These are phyloP conservation scores for Brachionus rubens DNA, from an alignment of 1,140 invertebrate genomes.

Conservation along the genomic window DNA sequence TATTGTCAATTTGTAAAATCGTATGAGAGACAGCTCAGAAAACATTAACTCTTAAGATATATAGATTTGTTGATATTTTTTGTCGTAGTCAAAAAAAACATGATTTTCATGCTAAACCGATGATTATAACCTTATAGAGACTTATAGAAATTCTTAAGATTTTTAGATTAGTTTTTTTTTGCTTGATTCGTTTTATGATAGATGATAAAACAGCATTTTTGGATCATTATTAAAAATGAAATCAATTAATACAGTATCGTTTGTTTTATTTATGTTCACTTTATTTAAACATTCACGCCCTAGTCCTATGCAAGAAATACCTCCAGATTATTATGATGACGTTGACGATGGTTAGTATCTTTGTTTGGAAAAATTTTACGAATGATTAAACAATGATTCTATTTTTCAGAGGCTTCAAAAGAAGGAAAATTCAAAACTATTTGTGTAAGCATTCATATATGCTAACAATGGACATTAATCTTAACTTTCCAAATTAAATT, in stretches of 20 bases:
- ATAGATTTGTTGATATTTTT: background rate
- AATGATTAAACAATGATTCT: background rate
- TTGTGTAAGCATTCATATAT: background rate
- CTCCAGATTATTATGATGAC: conserved; percentile 11
- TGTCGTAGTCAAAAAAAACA: background rate
- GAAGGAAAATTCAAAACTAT: conserved; percentile 39
- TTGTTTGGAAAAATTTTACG: background rate
- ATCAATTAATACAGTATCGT: background rate
- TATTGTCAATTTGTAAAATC: too few species aligned
- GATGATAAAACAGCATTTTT: too few species aligned
- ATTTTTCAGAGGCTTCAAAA: conserved; percentile 9
- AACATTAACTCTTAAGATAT: too few species aligned
- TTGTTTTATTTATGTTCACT: background rate
- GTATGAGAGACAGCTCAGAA: too few species aligned
- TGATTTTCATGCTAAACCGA: too few species aligned
- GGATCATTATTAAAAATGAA: too few species aligned
- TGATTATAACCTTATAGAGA: too few species aligned
- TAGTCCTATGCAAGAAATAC: conserved; percentile 36
- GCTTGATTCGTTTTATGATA: too few species aligned
- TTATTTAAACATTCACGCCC: background rate
- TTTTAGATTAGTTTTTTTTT: too few species aligned
- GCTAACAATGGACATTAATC: background rate
- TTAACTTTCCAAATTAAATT: too few species aligned
- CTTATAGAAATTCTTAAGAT: too few species aligned
- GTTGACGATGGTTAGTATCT: background rate